Conservation (phyloP, 2,888 invertebrate species). For the Invenusta paracnida region DNA sequence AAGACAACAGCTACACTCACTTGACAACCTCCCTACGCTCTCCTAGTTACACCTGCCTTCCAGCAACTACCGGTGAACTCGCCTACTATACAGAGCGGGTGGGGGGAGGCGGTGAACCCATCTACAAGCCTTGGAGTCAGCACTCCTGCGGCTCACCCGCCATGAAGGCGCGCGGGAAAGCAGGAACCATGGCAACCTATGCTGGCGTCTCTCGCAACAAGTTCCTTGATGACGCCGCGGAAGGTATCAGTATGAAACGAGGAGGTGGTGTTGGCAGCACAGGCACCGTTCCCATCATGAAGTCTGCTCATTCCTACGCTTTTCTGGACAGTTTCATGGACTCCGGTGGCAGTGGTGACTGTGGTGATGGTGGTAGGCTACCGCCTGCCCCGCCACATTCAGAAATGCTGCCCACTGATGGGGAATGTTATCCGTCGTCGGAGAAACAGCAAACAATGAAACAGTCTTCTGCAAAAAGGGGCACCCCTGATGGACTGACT, state of each 20-base stretch:
- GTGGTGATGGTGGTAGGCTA: no score
- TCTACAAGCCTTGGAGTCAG: constrained; percentile 23
- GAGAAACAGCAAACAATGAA: no score
- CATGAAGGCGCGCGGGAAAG: no score
- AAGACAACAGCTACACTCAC: constrained; percentile 18
- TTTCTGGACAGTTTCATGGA: not conserved
- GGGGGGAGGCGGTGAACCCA: not conserved
- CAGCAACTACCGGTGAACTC: not conserved
- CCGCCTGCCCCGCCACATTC: no score
- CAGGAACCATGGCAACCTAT: no score
- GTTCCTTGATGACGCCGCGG: not conserved
- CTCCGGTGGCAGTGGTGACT: not conserved
- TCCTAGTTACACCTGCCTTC: constrained; percentile 3
- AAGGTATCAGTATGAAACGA: not conserved
- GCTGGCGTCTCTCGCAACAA: no score
- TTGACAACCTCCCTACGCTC: not conserved
- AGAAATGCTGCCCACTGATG: not conserved
- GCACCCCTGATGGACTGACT: not conserved
- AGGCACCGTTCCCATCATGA: not conserved
- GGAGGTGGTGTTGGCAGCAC: not conserved
- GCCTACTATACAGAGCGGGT: not conserved
- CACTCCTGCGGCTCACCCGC: not conserved
- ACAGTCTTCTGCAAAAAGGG: not conserved
- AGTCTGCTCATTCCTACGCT: constrained; percentile 2
- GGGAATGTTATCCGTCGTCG: not conserved